Base-by-base conservation (phyloP, 1,140 invertebrate species). In the Ectropis grisescens region DNA sequence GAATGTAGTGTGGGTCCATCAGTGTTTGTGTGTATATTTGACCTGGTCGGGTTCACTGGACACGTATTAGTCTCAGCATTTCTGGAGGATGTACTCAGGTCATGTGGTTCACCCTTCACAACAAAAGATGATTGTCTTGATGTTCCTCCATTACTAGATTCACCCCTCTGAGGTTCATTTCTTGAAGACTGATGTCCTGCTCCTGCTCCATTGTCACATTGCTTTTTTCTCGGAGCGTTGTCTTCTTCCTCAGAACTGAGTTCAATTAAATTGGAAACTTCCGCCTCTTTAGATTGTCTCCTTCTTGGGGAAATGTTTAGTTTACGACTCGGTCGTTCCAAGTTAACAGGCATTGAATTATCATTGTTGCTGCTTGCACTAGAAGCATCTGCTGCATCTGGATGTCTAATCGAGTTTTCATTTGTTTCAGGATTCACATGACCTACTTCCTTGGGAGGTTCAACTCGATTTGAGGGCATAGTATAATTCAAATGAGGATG, bases 161-260 rank as follows among this genome's bases (percentile, higher is more conserved):
- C 8, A 8, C 16, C 16, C 3, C 3, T 8, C 16, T 19, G 16
- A 19, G 8, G n/a, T n/a, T n/a, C 16, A 19, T 19, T 19, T 8
- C 16, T 19, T 19, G 16, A 19, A 8, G 37, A 36, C 10, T 26
- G n/a, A 26, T 26, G n/a, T 19, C 16, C 16, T 19, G 8, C n/a
- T 9, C 44, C 48, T 11, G 43, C 36, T 22, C 36, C 48, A 46
- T 40, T 62, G 5, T 54, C 56, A 58, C 56, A 52, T 13, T 53
- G 58, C 36, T 58, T 62, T 43, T 72, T 76, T 46, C 58, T 69
- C 23, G 64, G 65, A 11, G 31, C 36, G 52, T 69, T 65, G 16
- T 83, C 79, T 52, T 82, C 82, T 30, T 82, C 82, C 40, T 81
- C 79, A 24, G 79, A 82, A 42, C 78, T 82, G 1, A 82, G 67